Evolutionary conservation across 35 echinoderm and acorn worm genomes (phyloP), one percentile per base, ranked within the genome.

Genomic region (Acanthaster planci): DNA sequence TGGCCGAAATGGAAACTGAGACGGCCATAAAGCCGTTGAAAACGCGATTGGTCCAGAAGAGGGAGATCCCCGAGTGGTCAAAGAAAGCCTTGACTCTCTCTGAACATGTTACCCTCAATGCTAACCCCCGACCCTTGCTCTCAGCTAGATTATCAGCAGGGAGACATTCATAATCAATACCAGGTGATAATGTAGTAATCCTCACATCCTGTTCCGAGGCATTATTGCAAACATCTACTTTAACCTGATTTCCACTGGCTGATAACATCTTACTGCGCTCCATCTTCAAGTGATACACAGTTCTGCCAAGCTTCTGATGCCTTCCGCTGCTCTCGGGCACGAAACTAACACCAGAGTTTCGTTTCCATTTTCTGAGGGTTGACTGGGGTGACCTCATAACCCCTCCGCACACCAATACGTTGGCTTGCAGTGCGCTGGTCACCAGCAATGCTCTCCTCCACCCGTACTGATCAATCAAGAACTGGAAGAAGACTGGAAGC

Each of bases 401-500:
- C 35, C 55, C 37, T 31, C 38, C 80, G 50, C 22, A 83, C 8
- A 84, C 81, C 40, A 85, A 76, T 8, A 90, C 16, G 19, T 90
- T 55, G 6, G n/a, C 1, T 26, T 85, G 40, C 36, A 90, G 50
- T 38, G 57, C 68, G 23, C 40, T 39, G 29, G 83, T 32, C 8
- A 90, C 47, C 56, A 90, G 35, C 15, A 90, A 19, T 2, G 88
- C 40, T 1, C 88, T 80, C 22, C 60, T 60, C 88, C 88, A 90
- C 8, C 80, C 80, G 68, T 78, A 90, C 10, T 77, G 19, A 27
- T 72, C 81, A 31, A 90, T 84, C 26, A 83, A 51, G 5, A 77
- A 34, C 16, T 54, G 81, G 9, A 84, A 51, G 34, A 90, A 50
- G 17, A 81, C 59, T 54, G 88, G 81, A 6, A 90, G 10, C 1